These are phyloP conservation scores for Oryzias celebensis DNA, from an alignment of 2,113 vertebrate species.

Conservation along the genomic window DNA sequence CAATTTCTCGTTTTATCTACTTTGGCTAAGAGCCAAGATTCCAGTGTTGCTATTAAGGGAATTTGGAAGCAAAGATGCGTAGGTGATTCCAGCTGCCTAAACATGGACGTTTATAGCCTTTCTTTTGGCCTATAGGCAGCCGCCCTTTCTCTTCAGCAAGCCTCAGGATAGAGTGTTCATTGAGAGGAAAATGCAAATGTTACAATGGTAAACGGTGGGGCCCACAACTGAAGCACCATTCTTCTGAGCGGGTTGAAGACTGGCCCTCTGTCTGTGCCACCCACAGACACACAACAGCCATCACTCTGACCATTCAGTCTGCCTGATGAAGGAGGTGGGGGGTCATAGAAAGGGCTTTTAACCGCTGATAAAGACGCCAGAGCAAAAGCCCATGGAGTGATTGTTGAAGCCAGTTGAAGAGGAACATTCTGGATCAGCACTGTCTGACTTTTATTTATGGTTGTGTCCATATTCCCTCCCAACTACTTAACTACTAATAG, in stretches of 20 bases:
- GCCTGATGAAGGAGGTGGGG: conserved; percentile 46
- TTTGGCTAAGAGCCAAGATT: conserved; percentile 5
- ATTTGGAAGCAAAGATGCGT: conserved; percentile 20
- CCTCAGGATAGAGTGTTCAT: conserved; percentile 65
- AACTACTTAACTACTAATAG: no score
- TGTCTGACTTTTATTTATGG: background rate
- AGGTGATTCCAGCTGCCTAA: conserved; percentile 32
- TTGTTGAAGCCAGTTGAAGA: conserved; percentile 15
- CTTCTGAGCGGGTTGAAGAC: conserved; percentile 58
- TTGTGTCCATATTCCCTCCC: no score
- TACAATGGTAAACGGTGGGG: conserved; percentile 60
- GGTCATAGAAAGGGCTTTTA: conserved; percentile 15
- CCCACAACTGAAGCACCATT: conserved; percentile 69
- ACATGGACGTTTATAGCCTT: conserved; percentile 38
- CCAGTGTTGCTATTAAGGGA: conserved; percentile 11
- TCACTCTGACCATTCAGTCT: conserved; percentile 57
- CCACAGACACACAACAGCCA: conserved; percentile 67
- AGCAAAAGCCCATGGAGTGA: background rate
- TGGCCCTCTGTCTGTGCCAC: conserved; percentile 68
- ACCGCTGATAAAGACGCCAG: conserved; percentile 30
- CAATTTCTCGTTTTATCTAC: conserved; percentile 20
- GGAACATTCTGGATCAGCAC: conserved; percentile 15
- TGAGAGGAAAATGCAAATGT: conserved; percentile 76
- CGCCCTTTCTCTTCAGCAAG: conserved; percentile 40
- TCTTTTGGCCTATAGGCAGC: conserved; percentile 44